Conservation (phyloP, 2,113 vertebrate species). For the Uropsilus gracilis region DNA sequence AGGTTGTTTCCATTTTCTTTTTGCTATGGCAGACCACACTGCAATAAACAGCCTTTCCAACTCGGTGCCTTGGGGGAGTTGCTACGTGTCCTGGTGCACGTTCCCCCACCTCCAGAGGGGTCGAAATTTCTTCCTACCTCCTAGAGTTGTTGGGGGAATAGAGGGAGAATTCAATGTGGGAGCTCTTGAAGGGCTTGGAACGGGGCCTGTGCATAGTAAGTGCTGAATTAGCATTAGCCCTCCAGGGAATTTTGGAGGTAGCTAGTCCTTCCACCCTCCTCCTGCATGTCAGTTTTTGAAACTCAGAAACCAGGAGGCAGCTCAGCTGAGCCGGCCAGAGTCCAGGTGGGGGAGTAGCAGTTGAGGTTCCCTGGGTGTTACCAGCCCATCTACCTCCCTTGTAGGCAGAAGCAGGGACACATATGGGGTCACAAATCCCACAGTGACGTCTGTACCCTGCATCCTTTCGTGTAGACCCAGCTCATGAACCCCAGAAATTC, state of each 20-base stretch:
- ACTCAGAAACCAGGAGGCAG: not conserved
- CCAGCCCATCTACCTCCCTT: not conserved
- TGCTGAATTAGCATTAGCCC: not conserved
- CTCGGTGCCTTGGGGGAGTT: not conserved
- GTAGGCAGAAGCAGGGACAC: not conserved
- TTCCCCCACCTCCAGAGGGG: not conserved
- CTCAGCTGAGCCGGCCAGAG: rapidly evolving
- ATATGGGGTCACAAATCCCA: not conserved
- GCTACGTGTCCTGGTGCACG: rapidly evolving
- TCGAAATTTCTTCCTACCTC: not conserved
- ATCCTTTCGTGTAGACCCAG: not conserved
- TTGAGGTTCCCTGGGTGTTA: not conserved
- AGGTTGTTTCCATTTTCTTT: not conserved
- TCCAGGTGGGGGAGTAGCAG: rapidly evolving
- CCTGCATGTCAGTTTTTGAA: not conserved
- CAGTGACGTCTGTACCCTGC: not conserved
- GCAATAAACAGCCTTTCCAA: rapidly evolving
- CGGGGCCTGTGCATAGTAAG: not conserved
- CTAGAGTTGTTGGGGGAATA: not conserved
- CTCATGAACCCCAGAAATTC: not conserved
- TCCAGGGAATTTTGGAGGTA: rapidly evolving
- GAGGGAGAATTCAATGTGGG: too few species aligned
- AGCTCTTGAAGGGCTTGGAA: not conserved
- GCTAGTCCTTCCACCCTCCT: not conserved
- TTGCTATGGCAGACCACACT: not conserved